These are phyloP conservation scores for Drosophila mayaguana DNA, from an alignment of 2,888 invertebrate genomes.

Conservation along the genomic window DNA sequence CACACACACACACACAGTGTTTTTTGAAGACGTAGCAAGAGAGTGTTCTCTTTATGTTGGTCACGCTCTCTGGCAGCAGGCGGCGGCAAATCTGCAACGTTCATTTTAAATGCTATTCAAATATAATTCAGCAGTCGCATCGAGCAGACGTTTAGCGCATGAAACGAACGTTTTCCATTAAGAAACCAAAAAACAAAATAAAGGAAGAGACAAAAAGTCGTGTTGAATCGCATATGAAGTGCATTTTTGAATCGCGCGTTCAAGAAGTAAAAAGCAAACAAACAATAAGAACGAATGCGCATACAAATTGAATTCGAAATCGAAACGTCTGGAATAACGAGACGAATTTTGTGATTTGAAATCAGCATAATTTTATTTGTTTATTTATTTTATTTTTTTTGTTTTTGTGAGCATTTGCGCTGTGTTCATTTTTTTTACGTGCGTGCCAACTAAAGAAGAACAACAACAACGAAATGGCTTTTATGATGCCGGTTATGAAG, in stretches of 20 bases:
- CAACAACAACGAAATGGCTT: constrained; percentile 89
- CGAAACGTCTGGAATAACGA: constrained; percentile 35
- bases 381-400: background rate
- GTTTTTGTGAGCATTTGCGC: background rate
- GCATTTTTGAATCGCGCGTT: constrained; percentile 25
- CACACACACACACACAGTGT: constrained; percentile 4
- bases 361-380: background rate
- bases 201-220: constrained; percentile 21
- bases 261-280: constrained; percentile 7
- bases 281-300: constrained; percentile 11
- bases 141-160: constrained; percentile 44
- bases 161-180: background rate
- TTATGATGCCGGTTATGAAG: constrained; percentile 97
- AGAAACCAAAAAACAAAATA: background rate
- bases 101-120: constrained; percentile 45
- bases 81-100: constrained; percentile 44
- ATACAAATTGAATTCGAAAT: background rate
- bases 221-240: constrained; percentile 32
- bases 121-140: constrained; percentile 44
- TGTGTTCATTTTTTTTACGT: constrained; percentile 20
- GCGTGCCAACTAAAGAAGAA: constrained; percentile 2
- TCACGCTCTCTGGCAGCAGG: constrained; percentile 25
- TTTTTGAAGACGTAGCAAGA: constrained; percentile 23
- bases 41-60: constrained; percentile 34
- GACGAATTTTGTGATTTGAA: constrained; percentile 14